A percentile compares a stretch with the other conserved stretches of the same genome.
Evolutionary conservation across 2,113 vertebrate genomes (phyloP).

Genomic region (Coracopsis vasa): DNA sequence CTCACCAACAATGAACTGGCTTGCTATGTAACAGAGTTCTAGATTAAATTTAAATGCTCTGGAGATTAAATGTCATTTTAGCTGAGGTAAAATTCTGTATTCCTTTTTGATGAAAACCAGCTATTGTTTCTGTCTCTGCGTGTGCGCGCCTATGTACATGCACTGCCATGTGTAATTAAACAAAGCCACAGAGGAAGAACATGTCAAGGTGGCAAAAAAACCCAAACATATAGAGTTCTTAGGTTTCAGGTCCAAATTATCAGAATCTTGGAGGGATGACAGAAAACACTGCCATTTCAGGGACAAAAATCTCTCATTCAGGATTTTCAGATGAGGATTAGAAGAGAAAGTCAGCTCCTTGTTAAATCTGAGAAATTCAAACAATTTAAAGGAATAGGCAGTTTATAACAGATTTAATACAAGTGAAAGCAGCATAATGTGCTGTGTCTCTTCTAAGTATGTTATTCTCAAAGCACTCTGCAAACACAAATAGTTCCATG

Average conservation of each 20-base stretch:
- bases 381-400: not conserved
- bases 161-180: not conserved
- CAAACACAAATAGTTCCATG: not conserved
- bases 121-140: not conserved
- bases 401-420: not conserved
- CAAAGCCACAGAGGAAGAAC: not conserved
- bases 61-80: not conserved
- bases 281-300: not conserved
- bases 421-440: not conserved
- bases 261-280: not conserved
- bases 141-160: rapidly evolving
- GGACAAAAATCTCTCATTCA: not conserved
- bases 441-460: not conserved
- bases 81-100: not conserved
- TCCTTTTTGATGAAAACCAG: not conserved
- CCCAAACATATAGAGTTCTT: not conserved
- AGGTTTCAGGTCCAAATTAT: not conserved
- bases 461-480: not conserved
- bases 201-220: rapidly evolving
- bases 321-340: not conserved
- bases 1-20: not conserved
- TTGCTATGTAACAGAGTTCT: not conserved
- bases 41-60: not conserved
- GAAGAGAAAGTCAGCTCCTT: not conserved
- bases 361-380: not conserved